Percentiles rank a stretch among this genome's conserved stretches.
These are phyloP conservation scores for Theristus sp. DNA, from an alignment of 2,888 invertebrate genomes.

Conservation along the genomic window DNA sequence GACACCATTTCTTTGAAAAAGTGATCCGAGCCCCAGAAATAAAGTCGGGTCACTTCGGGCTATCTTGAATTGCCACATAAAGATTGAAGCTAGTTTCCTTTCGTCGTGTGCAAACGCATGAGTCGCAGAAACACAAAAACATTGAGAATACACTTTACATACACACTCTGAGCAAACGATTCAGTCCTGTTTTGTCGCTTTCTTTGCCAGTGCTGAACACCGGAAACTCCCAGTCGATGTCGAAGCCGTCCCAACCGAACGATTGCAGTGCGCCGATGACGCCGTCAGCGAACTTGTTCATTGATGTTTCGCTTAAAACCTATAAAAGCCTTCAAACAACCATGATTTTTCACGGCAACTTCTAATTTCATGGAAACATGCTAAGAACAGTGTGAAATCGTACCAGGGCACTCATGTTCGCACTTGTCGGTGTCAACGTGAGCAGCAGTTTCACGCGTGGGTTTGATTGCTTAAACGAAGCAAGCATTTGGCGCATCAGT, in stretches of 20 bases:
- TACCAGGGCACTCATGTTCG: conserved; percentile 10
- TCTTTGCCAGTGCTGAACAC: conserved; percentile 14
- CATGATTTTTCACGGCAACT: background rate
- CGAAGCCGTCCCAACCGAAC: conserved; percentile 16
- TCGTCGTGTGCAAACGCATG: too few species aligned
- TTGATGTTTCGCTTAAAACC: background rate
- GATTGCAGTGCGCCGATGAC: background rate
- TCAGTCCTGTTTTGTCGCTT: background rate
- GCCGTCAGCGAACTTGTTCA: background rate
- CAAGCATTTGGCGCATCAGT: too few species aligned
- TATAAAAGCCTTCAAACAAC: background rate
- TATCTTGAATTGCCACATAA: too few species aligned
- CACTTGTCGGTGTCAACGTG: conserved; percentile 9
- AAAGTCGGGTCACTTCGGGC: too few species aligned
- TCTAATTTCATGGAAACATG: background rate
- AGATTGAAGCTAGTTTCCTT: too few species aligned
- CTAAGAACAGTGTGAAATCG: background rate
- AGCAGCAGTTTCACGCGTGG: conserved; percentile 9
- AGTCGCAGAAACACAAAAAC: too few species aligned
- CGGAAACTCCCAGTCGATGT: conserved; percentile 26
- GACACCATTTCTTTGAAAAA: too few species aligned
- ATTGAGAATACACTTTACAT: too few species aligned
- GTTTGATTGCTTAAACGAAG: background rate
- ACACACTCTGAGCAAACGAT: too few species aligned
- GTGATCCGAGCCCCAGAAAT: background rate